phyloP scores from a whole-genome alignment of 2,888 invertebrate species.

The Sicus ferrugineus region DNA sequence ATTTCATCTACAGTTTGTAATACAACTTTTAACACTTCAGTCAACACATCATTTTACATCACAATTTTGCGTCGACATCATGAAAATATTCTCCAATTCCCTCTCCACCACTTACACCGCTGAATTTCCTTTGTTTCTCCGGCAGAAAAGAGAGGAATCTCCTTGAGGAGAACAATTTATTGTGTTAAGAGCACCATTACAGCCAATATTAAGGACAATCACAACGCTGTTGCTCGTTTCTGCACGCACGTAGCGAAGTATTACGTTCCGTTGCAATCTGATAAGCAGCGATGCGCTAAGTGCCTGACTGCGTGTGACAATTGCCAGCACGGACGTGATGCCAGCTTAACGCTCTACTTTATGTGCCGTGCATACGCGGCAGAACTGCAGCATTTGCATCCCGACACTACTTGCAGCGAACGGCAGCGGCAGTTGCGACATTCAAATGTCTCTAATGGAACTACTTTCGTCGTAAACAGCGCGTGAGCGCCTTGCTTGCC shows the following conservation, averaged over 20 bases:
- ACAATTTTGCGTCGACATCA: no score
- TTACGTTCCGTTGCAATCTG: neutral
- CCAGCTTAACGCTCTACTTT: conserved; percentile 9
- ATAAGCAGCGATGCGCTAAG: conserved; percentile 6
- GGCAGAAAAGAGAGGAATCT: no score
- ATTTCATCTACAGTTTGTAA: no score
- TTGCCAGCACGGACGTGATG: conserved; percentile 8
- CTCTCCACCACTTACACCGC: no score
- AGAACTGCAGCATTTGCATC: conserved; percentile 7
- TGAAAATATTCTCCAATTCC: no score
- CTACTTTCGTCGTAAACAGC: neutral
- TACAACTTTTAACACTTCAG: no score
- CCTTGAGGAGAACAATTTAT: no score
- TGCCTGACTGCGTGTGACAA: conserved; percentile 11
- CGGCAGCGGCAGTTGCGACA: neutral
- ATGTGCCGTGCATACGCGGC: neutral
- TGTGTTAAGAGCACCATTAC: no score
- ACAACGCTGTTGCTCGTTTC: neutral
- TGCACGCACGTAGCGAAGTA: neutral
- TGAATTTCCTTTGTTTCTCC: no score
- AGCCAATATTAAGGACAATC: no score
- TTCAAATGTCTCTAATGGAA: neutral
- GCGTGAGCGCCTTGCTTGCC: neutral
- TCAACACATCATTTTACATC: no score
- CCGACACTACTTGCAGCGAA: neutral